A percentile compares a stretch with the other conserved stretches of the same genome.
Evolutionary conservation across 2,113 vertebrate genomes (phyloP).

Genomic region (Syrmaticus mikado): DNA sequence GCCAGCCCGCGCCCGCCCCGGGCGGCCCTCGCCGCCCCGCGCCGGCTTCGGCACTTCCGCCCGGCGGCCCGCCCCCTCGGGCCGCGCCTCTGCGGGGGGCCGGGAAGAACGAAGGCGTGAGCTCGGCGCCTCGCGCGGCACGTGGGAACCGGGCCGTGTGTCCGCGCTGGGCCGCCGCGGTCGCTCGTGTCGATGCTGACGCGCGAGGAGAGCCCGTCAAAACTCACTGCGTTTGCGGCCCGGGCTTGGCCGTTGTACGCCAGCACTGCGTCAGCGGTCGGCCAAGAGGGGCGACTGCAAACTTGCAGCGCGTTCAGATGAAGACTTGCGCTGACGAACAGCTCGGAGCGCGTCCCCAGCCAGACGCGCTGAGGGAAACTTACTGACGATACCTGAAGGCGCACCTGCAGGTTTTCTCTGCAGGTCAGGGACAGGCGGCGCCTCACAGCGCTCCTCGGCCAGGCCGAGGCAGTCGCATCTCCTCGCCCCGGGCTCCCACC

Average conservation of each 20-base stretch:
- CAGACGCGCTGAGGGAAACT: background rate
- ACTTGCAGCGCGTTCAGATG: accelerated
- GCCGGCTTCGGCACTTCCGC: background rate
- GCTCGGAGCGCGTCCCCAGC: background rate
- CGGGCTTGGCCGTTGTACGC: background rate
- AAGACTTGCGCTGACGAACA: background rate
- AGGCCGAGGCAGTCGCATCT: accelerated
- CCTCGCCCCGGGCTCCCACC: no score
- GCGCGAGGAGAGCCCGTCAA: background rate
- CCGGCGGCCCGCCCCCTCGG: background rate
- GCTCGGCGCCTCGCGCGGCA: no score
- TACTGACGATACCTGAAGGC: background rate
- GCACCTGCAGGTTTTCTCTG: background rate
- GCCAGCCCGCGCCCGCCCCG: background rate
- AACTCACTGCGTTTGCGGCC: background rate
- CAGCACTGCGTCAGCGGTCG: accelerated
- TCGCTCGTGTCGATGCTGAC: background rate
- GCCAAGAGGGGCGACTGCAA: accelerated
- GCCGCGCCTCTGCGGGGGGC: background rate
- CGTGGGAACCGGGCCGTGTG: no score
- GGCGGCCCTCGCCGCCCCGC: background rate
- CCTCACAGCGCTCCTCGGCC: background rate
- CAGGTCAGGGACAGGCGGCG: background rate
- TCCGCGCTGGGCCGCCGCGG: no score
- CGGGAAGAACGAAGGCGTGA: background rate